Conservation (phyloP, 2,888 invertebrate species). For the Aspidiotus destructor region DNA sequence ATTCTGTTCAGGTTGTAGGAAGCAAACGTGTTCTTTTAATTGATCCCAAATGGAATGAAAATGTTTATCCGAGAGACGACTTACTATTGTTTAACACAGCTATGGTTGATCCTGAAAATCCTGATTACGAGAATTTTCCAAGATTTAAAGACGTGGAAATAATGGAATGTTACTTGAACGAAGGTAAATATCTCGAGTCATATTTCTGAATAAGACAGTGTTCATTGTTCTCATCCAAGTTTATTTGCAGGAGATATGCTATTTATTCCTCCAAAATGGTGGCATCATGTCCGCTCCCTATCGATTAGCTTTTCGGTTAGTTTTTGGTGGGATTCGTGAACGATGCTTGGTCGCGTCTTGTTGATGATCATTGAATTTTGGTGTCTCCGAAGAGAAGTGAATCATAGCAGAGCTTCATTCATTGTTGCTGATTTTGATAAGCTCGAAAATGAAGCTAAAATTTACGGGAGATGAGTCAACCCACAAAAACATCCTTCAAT, state of each 20-base stretch:
- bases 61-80: conserved; percentile 70
- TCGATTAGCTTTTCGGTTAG: conserved; percentile 89
- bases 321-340: conserved; percentile 71
- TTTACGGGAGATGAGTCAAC: too few relatives aligned
- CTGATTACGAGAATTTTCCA: conserved; percentile 64
- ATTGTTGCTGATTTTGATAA: too few relatives aligned
- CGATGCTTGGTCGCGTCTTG: too few relatives aligned
- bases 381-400: too few relatives aligned
- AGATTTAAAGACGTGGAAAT: conserved; percentile 54
- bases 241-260: conserved; percentile 64
- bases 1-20: conserved; percentile 61
- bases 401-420: too few relatives aligned
- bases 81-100: conserved; percentile 80
- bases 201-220: too few relatives aligned
- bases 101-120: conserved; percentile 71
- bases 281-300: conserved; percentile 90
- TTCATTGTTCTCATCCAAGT: neutral
- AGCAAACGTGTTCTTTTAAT: conserved; percentile 79
- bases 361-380: too few relatives aligned
- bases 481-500: too few relatives aligned
- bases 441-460: too few relatives aligned
- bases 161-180: conserved; percentile 59
- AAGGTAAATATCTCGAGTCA: conserved; percentile 40
- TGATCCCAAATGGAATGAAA: conserved; percentile 56
- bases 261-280: conserved; percentile 91